A percentile compares a stretch with the other conserved stretches of the same genome.
Evolutionary conservation across 2,797 vertebrate species (phyloP).

Genomic region (Pipistrellus pygmaeus): DNA sequence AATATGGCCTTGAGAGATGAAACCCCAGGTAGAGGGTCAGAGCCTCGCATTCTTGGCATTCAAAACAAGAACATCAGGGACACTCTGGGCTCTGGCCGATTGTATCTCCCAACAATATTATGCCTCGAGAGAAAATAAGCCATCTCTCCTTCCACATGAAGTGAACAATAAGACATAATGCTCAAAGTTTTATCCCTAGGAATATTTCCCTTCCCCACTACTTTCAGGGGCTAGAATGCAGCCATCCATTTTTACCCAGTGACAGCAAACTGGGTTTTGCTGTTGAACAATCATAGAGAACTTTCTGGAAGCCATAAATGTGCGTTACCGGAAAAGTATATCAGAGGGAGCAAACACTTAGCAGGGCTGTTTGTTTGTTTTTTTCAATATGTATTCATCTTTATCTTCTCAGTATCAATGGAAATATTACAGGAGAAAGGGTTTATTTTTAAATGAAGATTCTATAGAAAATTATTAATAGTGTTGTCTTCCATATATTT

Average conservation of each 20-base stretch:
- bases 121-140: slow-evolving; percentile 5
- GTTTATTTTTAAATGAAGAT: neutral
- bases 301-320: slow-evolving; percentile 24
- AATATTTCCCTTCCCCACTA: neutral
- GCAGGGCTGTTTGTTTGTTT: neutral
- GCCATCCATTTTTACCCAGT: neutral
- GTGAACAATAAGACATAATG: neutral
- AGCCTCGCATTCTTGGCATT: slow-evolving; percentile 32
- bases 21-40: neutral
- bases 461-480: neutral
- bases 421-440: neutral
- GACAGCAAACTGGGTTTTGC: slow-evolving; percentile 31
- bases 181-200: slow-evolving; percentile 15
- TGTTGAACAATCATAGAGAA: slow-evolving; percentile 32
- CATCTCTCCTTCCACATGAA: slow-evolving; percentile 6
- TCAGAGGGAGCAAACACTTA: neutral
- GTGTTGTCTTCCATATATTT: neutral
- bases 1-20: neutral
- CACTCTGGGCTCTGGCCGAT: neutral
- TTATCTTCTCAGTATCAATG: neutral
- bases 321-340: slow-evolving; percentile 20
- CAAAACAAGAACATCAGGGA: neutral
- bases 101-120: neutral
- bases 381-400: neutral
- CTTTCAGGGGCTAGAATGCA: slow-evolving; percentile 35